Evolutionary conservation across 2,888 invertebrate genomes (phyloP), one percentile per base, ranked within the genome.

Genomic region (Tachystola acroxantha): DNA sequence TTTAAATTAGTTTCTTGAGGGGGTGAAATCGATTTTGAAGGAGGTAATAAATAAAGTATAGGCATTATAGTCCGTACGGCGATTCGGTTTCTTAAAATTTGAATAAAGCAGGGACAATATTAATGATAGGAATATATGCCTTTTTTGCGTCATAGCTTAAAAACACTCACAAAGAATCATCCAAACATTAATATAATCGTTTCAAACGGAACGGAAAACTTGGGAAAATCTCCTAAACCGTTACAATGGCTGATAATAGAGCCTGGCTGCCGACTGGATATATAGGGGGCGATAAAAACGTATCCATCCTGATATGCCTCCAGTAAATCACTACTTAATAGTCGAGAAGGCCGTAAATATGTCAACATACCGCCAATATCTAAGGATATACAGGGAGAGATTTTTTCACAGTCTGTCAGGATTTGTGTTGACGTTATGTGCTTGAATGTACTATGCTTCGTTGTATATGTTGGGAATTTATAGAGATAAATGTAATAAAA

Each of bases 291-390:
- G 84, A 85, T 86, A 86, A 86, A 86, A 84, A 84, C 78, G 84
- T 75, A 85, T 85, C 84, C 84, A 85, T 85, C 85, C 75, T 69
- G 84, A 82, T 85, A 82, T 80, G 82, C 74, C 66, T 63, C 57
- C 74, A 77, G 65, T 85, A 84, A 86, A 86, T 85, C 85, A 84
- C 82, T 75, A 79, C 78, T 81, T 82, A 81, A 82, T 81, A 81
- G 82, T 82, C 80, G 76, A 76, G 69, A 53, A 72, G 73, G 63
- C 67, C 81, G 82, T 86, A 86, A 86, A 86, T 85, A 86, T 82
- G 85, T 86, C 85, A 80, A 76, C 84, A 74, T 53, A 61, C 22
- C 75, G 68, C 82, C 84, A 82, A 85, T 86, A 85, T 86, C 85
- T 82, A 69, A 69, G 74, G 74, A 73, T 74, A 73, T 78, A 74